Conservation (phyloP, 1,140 invertebrate genomes). For the Ceratoteleas bidentatus region DNA sequence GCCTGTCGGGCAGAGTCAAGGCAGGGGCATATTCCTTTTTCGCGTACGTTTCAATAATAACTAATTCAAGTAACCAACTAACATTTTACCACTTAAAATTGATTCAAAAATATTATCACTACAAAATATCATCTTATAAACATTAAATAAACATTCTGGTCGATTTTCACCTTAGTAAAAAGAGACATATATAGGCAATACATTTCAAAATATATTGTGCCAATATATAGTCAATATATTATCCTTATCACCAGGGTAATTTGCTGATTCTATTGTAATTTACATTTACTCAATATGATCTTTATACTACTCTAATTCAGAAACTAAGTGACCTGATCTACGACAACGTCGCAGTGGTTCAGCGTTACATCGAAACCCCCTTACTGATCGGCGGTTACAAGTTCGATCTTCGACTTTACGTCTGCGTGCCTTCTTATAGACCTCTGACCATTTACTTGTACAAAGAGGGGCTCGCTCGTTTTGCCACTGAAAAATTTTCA, state of each 20-base stretch:
- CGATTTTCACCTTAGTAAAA: no score
- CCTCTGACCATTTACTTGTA: constrained; percentile 92
- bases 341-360: constrained; percentile 88
- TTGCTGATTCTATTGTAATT: no score
- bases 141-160: no score
- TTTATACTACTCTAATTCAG: constrained; percentile 75
- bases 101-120: not conserved
- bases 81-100: not conserved
- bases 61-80: not conserved
- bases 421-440: constrained; percentile 85
- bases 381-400: no score
- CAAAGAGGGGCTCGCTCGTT: constrained; percentile 90
- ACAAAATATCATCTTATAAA: no score
- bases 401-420: constrained; percentile 88
- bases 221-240: no score
- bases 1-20: constrained; percentile 91
- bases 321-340: constrained; percentile 89
- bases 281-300: no score
- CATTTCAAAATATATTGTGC: no score
- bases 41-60: constrained; percentile 81
- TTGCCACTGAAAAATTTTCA: constrained; percentile 91
- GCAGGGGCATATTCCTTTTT: constrained; percentile 91
- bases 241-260: no score
- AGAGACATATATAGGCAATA: no score
- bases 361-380: constrained; percentile 92